Evolutionary conservation across 2,888 invertebrate species (phyloP).

Genomic region (Anodontia alba): DNA sequence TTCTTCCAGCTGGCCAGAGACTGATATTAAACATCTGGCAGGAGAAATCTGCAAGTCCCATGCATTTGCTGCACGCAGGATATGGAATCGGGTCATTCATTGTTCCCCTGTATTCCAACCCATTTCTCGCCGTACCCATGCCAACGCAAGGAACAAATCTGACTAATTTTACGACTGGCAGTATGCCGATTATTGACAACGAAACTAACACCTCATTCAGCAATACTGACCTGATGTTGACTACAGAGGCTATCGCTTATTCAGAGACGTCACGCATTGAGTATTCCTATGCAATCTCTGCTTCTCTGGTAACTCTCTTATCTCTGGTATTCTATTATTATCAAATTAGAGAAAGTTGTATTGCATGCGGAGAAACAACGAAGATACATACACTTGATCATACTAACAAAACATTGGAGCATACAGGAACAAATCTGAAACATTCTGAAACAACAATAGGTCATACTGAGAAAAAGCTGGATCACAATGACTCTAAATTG

Average conservation of each 20-base stretch:
- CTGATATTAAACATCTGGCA: slow-evolving; percentile 65
- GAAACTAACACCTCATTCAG: background rate
- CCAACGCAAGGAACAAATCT: slow-evolving; percentile 10
- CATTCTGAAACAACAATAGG: background rate
- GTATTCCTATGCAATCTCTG: slow-evolving; percentile 65
- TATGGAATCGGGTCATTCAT: slow-evolving; percentile 71
- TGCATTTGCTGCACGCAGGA: slow-evolving; percentile 67
- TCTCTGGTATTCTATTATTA: slow-evolving; percentile 62
- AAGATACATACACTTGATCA: background rate
- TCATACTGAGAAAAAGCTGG: background rate
- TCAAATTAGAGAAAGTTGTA: slow-evolving; percentile 49
- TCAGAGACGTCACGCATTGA: slow-evolving; percentile 63
- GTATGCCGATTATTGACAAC: background rate
- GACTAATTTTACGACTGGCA: background rate
- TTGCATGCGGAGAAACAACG: background rate
- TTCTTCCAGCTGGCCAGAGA: slow-evolving; percentile 67
- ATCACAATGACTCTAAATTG: background rate
- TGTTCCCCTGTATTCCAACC: slow-evolving; percentile 62
- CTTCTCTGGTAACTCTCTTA: slow-evolving; percentile 41
- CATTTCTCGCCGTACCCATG: slow-evolving; percentile 58
- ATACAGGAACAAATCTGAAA: background rate
- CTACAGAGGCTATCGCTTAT: background rate
- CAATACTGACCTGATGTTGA: too few species aligned
- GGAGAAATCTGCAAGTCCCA: slow-evolving; percentile 65
- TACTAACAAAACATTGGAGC: too few species aligned